Conservation (phyloP, 2,113 vertebrate species). For the Phodopus roborovskii region DNA sequence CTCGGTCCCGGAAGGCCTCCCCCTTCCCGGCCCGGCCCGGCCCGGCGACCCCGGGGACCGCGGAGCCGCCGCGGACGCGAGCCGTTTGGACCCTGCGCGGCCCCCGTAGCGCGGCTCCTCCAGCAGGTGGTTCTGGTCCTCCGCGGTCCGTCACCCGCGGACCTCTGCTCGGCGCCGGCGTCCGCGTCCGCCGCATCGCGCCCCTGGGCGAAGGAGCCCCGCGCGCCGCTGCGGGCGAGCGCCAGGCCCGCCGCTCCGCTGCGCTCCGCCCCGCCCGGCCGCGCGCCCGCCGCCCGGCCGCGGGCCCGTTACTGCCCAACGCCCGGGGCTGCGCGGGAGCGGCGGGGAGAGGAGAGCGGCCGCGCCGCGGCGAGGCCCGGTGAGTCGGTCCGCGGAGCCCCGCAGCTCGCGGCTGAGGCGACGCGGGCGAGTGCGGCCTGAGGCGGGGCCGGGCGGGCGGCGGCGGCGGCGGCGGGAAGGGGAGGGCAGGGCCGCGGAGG, state of each 20-base stretch:
- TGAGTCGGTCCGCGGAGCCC: constrained; percentile 62
- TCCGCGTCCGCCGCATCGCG: constrained; percentile 2
- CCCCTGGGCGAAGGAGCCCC: constrained; percentile 53
- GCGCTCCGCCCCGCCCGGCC: neutral
- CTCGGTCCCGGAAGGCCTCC: neutral
- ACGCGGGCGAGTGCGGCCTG: constrained; percentile 22
- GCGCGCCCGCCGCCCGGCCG: constrained; percentile 37
- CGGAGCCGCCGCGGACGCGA: constrained; percentile 11
- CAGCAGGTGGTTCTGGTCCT: constrained; percentile 79
- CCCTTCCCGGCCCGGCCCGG: neutral
- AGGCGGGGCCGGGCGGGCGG: constrained; percentile 28
- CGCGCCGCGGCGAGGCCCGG: constrained; percentile 62
- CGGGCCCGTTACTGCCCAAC: constrained; percentile 47
- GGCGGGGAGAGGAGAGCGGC: constrained; percentile 1
- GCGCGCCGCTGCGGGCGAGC: constrained; percentile 12
- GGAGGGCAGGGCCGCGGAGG: neutral
- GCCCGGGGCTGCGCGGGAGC: constrained; percentile 57
- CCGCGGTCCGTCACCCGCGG: constrained; percentile 44
- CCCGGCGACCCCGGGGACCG: constrained; percentile 30
- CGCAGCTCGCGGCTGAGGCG: neutral
- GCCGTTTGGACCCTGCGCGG: constrained; percentile 79
- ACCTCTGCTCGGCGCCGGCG: constrained; percentile 61
- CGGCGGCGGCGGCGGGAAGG: constrained; percentile 34
- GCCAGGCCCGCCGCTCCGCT: neutral
- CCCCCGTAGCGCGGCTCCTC: constrained; percentile 78